phyloP scores from a whole-genome alignment of 1,140 invertebrate species.

The Drosophila pseudoananassae region DNA sequence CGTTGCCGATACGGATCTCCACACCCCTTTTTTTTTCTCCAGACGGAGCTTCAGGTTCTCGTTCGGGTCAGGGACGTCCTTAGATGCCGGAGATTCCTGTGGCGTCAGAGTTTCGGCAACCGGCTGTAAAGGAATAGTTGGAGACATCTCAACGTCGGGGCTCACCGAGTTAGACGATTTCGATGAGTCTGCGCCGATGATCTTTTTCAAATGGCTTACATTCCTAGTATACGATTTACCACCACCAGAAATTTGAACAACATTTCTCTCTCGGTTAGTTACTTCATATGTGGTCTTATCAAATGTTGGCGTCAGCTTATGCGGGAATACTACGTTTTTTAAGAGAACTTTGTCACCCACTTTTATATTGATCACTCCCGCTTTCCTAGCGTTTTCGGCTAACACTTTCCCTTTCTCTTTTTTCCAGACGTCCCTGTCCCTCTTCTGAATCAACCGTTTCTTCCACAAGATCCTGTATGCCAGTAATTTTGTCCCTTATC shows the following conservation, averaged over 20 bases:
- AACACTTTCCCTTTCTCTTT: too few relatives aligned
- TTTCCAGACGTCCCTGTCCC: too few relatives aligned
- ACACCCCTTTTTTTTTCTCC: not conserved
- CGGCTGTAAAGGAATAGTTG: not conserved
- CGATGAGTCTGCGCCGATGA: too few relatives aligned
- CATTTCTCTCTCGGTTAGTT: conserved; percentile 1
- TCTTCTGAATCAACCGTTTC: too few relatives aligned
- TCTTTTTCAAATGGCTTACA: not conserved
- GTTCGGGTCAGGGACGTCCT: not conserved
- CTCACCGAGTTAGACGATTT: not conserved
- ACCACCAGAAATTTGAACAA: not conserved
- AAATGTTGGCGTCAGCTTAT: too few relatives aligned
- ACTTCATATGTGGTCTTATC: conserved; percentile 7
- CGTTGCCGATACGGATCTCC: not conserved
- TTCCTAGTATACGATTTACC: not conserved
- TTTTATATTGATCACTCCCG: too few relatives aligned
- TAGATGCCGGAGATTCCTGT: not conserved
- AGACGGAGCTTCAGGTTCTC: not conserved
- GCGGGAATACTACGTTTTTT: too few relatives aligned
- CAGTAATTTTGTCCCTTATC: too few relatives aligned
- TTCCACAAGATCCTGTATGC: too few relatives aligned
- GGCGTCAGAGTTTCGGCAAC: not conserved
- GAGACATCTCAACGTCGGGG: not conserved
- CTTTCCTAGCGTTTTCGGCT: too few relatives aligned
- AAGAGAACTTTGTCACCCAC: not conserved